Conservation (phyloP, 2,113 vertebrate genomes). For the Diadophis punctatus region DNA sequence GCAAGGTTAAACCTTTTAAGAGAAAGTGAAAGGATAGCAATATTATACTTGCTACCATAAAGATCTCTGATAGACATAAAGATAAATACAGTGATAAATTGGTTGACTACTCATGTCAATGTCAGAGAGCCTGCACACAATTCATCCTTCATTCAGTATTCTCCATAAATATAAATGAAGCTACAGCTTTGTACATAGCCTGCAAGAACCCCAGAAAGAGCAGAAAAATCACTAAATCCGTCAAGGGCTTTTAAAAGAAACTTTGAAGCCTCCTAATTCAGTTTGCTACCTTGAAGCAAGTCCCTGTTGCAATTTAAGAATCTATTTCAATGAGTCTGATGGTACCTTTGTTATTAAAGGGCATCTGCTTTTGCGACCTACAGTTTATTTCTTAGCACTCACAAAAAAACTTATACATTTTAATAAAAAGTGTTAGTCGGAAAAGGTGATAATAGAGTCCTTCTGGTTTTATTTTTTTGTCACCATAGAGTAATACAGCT, state of each 20-base stretch:
- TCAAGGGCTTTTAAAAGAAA: neutral
- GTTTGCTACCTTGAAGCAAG: neutral
- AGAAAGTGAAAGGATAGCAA: neutral
- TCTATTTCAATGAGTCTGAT: neutral
- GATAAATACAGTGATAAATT: neutral
- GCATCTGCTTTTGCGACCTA: neutral
- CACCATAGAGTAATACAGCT: neutral
- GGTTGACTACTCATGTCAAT: neutral
- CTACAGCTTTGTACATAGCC: neutral
- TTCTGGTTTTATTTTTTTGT: neutral
- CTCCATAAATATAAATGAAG: neutral
- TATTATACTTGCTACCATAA: neutral
- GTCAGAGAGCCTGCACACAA: neutral
- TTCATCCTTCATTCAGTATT: neutral
- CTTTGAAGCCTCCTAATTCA: neutral
- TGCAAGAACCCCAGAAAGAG: neutral
- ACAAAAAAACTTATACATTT: neutral
- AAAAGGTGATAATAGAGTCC: neutral
- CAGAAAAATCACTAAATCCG: neutral
- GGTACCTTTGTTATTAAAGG: neutral
- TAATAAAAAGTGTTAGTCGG: neutral
- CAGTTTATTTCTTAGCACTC: neutral
- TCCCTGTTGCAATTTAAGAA: neutral
- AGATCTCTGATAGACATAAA: neutral
- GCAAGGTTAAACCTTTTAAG: neutral